Percentiles rank a stretch among this genome's conserved stretches.
phyloP scores from a whole-genome alignment of 2,113 vertebrate genomes.

The Suncus etruscus region DNA sequence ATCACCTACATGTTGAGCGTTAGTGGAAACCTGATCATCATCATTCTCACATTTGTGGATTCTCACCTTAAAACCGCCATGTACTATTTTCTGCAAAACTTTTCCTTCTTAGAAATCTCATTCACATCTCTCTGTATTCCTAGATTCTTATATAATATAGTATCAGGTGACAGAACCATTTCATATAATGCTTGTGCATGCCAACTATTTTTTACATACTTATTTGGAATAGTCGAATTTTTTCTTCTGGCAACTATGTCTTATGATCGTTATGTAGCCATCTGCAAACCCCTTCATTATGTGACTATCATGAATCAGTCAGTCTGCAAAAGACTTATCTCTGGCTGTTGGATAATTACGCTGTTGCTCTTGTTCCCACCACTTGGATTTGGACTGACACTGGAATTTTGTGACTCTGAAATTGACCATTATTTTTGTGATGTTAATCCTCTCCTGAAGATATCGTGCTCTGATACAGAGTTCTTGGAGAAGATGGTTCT shows the following conservation, averaged over 20 bases:
- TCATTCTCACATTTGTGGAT: not conserved
- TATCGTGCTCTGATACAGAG: constrained; percentile 58
- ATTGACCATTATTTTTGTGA: constrained; percentile 65
- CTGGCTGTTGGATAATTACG: constrained; percentile 63
- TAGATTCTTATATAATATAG: not conserved
- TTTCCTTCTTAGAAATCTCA: constrained; percentile 31
- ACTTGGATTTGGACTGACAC: not conserved
- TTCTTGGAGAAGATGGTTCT: constrained; percentile 56
- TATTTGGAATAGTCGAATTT: constrained; percentile 37
- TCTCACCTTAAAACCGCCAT: not conserved
- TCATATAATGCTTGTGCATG: not conserved
- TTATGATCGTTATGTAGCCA: constrained; percentile 72
- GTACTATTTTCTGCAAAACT: constrained; percentile 27
- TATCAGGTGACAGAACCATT: not conserved
- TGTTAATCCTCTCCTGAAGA: constrained; percentile 46
- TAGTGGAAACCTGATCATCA: constrained; percentile 1
- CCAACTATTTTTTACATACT: constrained; percentile 34
- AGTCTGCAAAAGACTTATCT: constrained; percentile 41
- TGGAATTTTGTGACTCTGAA: constrained; percentile 63
- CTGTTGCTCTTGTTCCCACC: constrained; percentile 60
- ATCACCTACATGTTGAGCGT: not conserved
- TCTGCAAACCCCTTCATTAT: constrained; percentile 77
- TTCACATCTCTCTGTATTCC: constrained; percentile 1
- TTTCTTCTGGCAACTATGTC: constrained; percentile 64
- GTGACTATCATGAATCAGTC: constrained; percentile 61